Base-by-base conservation (phyloP, 1,140 invertebrate genomes). In the Cotesia glomerata region DNA sequence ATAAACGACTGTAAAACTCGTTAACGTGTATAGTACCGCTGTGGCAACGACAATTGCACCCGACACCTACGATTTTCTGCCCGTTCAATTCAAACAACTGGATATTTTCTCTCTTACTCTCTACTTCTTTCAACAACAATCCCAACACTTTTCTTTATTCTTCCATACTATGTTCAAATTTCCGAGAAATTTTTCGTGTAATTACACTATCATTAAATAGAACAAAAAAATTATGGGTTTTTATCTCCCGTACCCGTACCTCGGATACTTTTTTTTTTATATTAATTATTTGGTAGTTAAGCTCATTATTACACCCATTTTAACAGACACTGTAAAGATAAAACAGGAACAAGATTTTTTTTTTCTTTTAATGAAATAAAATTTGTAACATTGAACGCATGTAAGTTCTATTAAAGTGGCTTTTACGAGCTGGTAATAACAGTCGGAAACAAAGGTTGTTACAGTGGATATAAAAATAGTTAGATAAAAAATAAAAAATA, bases 341-440 rank as follows among this genome's bases (percentile, higher is more conserved):
- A 54, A 54, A 54, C 11, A 54, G 1, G 0, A 54, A 54, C 2
- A n/a, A 54, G 36, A 36, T 2, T 39, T 45, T 18, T 65, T 49
- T 9, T 36, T 45, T 35, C 5, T 4, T 63, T 63, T 11, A n/a
- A n/a, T 34, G 11, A n/a, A 3, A 36, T 63, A 16, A 45, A 39
- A 7, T n/a, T 35, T 63, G 4, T 58, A 18, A 18, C 54, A 58
- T 18, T 58, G 5, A 58, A 18, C 52, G 16, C 5, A 16, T 45
- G 11, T 11, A 45, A 5, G 39, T 45, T 45, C 39, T 45, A 45
- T 61, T 13, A 13, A 35, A 61, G 32, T 32, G 32, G 59, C 32
- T n/a, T 65, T 65, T 65, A 65, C 36, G 18, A 65, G 63, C 35
- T 45, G 8, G 36, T 49, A 51, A 49, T 49, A 65, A 65, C n/a